Evolutionary conservation across 2,113 vertebrate genomes (phyloP).

Genomic region (Coreoperca whiteheadi): DNA sequence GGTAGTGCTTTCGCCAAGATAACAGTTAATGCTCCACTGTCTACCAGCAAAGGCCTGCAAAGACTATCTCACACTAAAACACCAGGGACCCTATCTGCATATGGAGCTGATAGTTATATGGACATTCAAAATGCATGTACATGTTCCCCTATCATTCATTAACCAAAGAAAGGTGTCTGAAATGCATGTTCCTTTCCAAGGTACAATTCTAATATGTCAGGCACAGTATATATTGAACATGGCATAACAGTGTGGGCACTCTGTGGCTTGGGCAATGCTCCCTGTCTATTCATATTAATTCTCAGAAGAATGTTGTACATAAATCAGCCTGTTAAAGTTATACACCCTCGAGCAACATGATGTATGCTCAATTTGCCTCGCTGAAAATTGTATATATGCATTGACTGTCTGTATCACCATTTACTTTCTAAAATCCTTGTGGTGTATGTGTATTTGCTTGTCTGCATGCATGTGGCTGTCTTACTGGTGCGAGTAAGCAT

Average conservation of each 20-base stretch:
- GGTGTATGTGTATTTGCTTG: not conserved
- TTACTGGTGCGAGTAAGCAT: not conserved
- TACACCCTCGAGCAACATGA: conserved; percentile 39
- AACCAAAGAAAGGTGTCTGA: conserved; percentile 56
- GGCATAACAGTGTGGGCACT: conserved; percentile 18
- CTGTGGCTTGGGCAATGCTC: conserved; percentile 17
- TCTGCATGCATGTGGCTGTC: not conserved
- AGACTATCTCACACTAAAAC: conserved; percentile 65
- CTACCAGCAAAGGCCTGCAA: conserved; percentile 64
- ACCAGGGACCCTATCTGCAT: conserved; percentile 74
- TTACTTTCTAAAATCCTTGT: conserved; percentile 21
- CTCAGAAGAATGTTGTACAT: conserved; percentile 57
- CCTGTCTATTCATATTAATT: conserved; percentile 50
- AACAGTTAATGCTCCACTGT: conserved; percentile 74
- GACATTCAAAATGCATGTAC: conserved; percentile 62
- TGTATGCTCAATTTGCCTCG: conserved; percentile 49
- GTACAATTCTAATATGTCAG: conserved; percentile 34
- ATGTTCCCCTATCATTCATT: conserved; percentile 60
- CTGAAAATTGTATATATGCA: conserved; percentile 43
- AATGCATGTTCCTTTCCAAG: conserved; percentile 52
- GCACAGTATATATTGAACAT: conserved; percentile 21
- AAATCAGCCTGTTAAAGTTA: conserved; percentile 58
- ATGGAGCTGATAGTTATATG: conserved; percentile 67
- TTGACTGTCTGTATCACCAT: conserved; percentile 18
- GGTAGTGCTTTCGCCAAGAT: conserved; percentile 72